phyloP scores from a whole-genome alignment of 2,797 vertebrate genomes.

The Clarias fuscus region DNA sequence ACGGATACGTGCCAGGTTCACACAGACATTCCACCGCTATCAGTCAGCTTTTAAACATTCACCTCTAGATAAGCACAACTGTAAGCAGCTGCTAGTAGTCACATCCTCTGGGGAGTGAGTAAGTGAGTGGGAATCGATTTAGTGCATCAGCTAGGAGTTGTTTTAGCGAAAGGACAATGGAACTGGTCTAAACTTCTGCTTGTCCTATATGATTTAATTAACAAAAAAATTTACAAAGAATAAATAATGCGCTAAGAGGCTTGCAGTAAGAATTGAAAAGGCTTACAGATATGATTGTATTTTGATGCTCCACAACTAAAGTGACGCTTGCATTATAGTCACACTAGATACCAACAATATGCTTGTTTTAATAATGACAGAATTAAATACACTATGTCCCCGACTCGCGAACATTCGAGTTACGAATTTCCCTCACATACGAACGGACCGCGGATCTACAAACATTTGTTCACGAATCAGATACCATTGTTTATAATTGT shows the following conservation, averaged over 20 bases:
- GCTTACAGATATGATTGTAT: not conserved
- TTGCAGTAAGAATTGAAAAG: not conserved
- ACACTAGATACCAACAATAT: not conserved
- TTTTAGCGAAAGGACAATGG: not conserved
- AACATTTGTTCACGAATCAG: too few relatives aligned
- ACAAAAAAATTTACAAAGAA: too few relatives aligned
- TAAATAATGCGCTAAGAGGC: not conserved
- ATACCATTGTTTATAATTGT: too few relatives aligned
- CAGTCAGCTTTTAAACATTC: conserved; percentile 4
- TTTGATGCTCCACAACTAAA: not conserved
- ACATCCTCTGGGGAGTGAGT: not conserved
- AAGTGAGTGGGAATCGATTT: not conserved
- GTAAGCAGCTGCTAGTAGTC: not conserved
- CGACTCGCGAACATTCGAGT: too few relatives aligned
- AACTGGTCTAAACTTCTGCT: not conserved
- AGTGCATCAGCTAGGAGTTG: not conserved
- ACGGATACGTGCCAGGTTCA: not conserved
- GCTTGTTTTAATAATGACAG: too few relatives aligned
- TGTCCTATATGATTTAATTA: not conserved
- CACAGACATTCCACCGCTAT: conserved; percentile 8
- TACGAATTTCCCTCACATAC: too few relatives aligned
- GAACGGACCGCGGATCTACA: too few relatives aligned
- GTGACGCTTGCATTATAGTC: not conserved
- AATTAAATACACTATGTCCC: too few relatives aligned
- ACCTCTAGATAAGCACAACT: not conserved